Conservation (phyloP, 2,113 vertebrate genomes). For the Plestiodon gilberti region DNA sequence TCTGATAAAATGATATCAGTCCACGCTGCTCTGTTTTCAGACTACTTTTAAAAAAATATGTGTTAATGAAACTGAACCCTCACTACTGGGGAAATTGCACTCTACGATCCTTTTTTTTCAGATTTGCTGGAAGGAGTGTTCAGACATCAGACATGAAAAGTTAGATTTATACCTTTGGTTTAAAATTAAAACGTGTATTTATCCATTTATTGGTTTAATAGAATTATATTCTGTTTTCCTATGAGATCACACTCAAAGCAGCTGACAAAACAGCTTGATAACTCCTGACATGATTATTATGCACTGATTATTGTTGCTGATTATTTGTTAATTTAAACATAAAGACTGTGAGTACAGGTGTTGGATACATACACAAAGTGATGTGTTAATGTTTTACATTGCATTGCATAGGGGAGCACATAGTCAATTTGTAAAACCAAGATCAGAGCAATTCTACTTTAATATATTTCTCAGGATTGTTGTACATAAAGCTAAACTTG, state of each 20-base stretch:
- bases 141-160: not conserved
- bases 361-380: not conserved
- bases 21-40: not conserved
- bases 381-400: not conserved
- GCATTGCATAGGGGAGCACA: not conserved
- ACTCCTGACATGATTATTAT: no score
- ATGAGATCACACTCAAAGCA: no score
- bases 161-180: not conserved
- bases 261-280: no score
- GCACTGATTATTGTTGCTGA: not conserved
- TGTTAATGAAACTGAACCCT: not conserved
- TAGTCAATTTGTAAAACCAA: not conserved
- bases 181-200: not conserved
- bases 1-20: not conserved
- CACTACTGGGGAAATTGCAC: not conserved
- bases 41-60: not conserved
- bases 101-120: not conserved
- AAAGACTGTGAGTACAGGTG: not conserved
- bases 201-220: no score
- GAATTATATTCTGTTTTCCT: no score
- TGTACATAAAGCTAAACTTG: not conserved
- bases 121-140: not conserved
- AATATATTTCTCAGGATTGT: not conserved
- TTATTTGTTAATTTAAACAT: not conserved
- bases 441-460: not conserved